phyloP scores from a whole-genome alignment of 2,888 invertebrate genomes.

The Agonopterix heracliana region DNA sequence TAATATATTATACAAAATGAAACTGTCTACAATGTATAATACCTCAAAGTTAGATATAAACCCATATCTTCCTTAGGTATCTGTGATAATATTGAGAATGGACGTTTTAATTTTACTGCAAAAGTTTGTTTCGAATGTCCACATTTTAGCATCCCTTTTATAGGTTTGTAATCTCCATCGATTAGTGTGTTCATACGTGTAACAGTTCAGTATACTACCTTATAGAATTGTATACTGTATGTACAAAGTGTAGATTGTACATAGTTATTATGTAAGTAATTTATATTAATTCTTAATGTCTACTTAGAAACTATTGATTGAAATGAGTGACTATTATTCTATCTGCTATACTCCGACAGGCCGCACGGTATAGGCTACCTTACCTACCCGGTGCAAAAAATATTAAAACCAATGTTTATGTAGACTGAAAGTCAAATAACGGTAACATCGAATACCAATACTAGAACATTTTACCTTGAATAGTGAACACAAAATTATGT shows the following conservation, averaged over 20 bases:
- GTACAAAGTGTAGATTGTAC: slow-evolving; percentile 57
- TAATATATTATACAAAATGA: slow-evolving; percentile 34
- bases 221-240: slow-evolving; percentile 33
- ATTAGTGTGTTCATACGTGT: slow-evolving; percentile 42
- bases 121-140: background rate
- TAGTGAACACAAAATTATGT: too few species aligned
- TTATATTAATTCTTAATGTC: slow-evolving; percentile 6
- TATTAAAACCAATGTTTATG: too few species aligned
- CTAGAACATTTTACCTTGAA: too few species aligned
- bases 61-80: slow-evolving; percentile 62
- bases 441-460: too few species aligned
- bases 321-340: too few species aligned
- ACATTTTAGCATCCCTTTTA: background rate
- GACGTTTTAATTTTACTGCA: slow-evolving; percentile 33
- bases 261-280: slow-evolving; percentile 12
- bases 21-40: slow-evolving; percentile 37
- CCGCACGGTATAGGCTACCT: too few species aligned
- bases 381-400: too few species aligned
- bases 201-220: slow-evolving; percentile 21
- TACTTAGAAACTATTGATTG: too few species aligned
- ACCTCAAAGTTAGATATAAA: slow-evolving; percentile 47
- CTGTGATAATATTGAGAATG: slow-evolving; percentile 66
- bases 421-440: too few species aligned
- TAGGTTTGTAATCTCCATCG: slow-evolving; percentile 44
- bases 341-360: too few species aligned